phyloP scores from a whole-genome alignment of 1,140 invertebrate species.

The Gerris buenoi region DNA sequence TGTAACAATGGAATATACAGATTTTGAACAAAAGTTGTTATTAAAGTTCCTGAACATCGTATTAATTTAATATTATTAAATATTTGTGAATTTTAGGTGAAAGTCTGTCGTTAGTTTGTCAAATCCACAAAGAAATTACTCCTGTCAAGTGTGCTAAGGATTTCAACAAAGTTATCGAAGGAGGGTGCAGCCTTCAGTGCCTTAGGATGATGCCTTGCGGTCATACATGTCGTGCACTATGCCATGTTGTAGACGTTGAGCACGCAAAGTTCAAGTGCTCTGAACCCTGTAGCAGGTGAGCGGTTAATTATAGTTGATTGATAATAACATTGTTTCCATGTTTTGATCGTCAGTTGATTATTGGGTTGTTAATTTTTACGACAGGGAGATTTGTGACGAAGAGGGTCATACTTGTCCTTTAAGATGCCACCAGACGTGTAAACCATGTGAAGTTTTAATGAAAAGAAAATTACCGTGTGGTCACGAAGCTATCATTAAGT shows the following conservation, averaged over 20 bases:
- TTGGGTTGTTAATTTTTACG: too few relatives aligned
- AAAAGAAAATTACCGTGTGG: slow-evolving; percentile 28
- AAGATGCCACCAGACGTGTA: slow-evolving; percentile 32
- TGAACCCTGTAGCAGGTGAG: slow-evolving; percentile 29
- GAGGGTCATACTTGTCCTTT: slow-evolving; percentile 32
- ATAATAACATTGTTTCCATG: too few relatives aligned
- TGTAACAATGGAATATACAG: too few relatives aligned
- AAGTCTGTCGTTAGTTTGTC: not conserved
- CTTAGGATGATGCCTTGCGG: not conserved
- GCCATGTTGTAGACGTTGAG: slow-evolving; percentile 34
- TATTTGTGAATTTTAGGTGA: not conserved
- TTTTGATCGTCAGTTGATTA: too few relatives aligned
- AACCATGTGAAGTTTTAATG: slow-evolving; percentile 30
- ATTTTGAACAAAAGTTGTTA: too few relatives aligned
- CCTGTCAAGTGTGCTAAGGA: not conserved
- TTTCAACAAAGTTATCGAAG: not conserved
- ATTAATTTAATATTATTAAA: too few relatives aligned
- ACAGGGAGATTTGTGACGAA: slow-evolving; percentile 31
- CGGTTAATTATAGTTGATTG: too few relatives aligned
- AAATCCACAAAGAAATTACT: not conserved
- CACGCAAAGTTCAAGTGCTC: slow-evolving; percentile 33
- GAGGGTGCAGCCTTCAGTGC: not conserved
- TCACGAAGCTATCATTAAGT: slow-evolving; percentile 24
- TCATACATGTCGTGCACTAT: slow-evolving; percentile 22
- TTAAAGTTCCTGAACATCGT: too few relatives aligned